Percentiles rank a stretch among this genome's conserved stretches.
These are phyloP conservation scores for Muscicapa striata DNA, from an alignment of 2,797 vertebrate species.

Conservation along the genomic window DNA sequence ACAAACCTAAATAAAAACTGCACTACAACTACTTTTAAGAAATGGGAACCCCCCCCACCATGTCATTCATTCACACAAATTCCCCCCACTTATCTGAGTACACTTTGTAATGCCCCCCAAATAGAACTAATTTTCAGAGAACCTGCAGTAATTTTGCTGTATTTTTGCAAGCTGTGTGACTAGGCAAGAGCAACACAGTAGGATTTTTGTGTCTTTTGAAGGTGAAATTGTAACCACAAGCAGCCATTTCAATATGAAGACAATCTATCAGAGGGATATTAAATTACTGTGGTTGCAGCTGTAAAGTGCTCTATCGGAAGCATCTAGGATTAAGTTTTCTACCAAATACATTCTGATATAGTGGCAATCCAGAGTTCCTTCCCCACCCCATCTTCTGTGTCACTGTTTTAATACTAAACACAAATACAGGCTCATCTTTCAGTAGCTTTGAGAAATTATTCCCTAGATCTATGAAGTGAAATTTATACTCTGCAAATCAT, in stretches of 20 bases:
- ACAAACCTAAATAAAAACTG: not conserved
- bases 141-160: not conserved
- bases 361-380: not conserved
- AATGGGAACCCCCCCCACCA: not conserved
- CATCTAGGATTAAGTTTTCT: conserved; percentile 58
- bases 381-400: conserved; percentile 38
- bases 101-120: not conserved
- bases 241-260: conserved; percentile 54
- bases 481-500: conserved; percentile 32
- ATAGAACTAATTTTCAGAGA: not conserved
- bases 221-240: conserved; percentile 58
- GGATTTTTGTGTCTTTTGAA: conserved; percentile 59
- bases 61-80: not conserved
- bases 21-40: not conserved
- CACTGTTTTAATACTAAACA: conserved; percentile 16
- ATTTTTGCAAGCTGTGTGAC: not conserved
- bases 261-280: conserved; percentile 58
- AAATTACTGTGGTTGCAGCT: conserved; percentile 55
- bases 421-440: conserved; percentile 29
- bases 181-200: conserved; percentile 10
- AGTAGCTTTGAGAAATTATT: conserved; percentile 48
- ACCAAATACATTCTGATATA: conserved; percentile 40
- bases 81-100: not conserved
- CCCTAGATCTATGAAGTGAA: not conserved
- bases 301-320: conserved; percentile 30